A percentile compares a stretch with the other conserved stretches of the same genome.
Evolutionary conservation across 2,797 vertebrate genomes (phyloP).

Genomic region (Premnoplex brunnescens): DNA sequence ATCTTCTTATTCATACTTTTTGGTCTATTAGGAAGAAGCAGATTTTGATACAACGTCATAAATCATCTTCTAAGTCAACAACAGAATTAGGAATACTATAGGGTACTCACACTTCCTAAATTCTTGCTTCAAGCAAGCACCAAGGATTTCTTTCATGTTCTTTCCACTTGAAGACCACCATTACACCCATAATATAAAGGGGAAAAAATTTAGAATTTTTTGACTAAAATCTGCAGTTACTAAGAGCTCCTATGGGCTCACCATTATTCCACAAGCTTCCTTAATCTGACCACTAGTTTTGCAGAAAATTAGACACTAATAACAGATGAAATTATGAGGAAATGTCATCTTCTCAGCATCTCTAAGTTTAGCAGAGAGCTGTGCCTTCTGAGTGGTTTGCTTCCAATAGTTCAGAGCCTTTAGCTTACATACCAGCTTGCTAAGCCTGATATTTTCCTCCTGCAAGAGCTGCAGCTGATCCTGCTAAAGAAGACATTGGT

Average conservation of each 20-base stretch:
- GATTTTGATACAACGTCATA: neutral
- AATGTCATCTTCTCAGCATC: constrained; percentile 74
- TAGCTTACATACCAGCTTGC: constrained; percentile 68
- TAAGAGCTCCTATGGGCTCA: neutral
- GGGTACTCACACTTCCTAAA: neutral
- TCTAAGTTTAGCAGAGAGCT: constrained; percentile 68
- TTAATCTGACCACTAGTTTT: neutral
- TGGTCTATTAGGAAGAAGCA: neutral
- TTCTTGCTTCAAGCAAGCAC: neutral
- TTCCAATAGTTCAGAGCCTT: constrained; percentile 76
- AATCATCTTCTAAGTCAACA: neutral
- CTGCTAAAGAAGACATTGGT: constrained; percentile 54
- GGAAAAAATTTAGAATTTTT: neutral
- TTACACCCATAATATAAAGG: neutral
- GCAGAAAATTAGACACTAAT: neutral
- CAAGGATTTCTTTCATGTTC: neutral
- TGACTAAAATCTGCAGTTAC: neutral
- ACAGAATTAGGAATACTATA: neutral
- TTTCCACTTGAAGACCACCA: neutral
- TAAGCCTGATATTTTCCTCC: constrained; percentile 70
- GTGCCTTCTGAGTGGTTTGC: constrained; percentile 63
- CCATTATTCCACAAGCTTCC: neutral
- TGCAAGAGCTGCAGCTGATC: constrained; percentile 70
- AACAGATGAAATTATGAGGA: neutral
- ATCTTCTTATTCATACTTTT: neutral